These are phyloP conservation scores for Rhinogobius similis DNA, from an alignment of 2,113 vertebrate species.

Conservation along the genomic window DNA sequence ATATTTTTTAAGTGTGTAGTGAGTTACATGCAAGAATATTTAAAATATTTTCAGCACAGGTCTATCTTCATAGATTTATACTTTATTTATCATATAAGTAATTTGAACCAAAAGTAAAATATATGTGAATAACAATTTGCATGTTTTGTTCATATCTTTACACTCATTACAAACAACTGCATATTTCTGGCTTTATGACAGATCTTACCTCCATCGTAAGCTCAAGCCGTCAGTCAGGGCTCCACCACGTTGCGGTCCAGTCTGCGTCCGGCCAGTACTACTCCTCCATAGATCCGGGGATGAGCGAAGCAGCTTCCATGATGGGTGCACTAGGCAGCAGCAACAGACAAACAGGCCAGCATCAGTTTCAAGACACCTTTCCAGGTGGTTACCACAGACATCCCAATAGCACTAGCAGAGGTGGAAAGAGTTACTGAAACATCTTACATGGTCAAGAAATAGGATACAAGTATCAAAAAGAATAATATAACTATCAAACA, in stretches of 20 bases:
- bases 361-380: constrained; percentile 99
- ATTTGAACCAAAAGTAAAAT: no score
- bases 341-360: constrained; percentile 92
- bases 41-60: background rate
- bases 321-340: constrained; percentile 91
- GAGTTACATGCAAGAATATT: background rate
- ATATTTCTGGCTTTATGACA: constrained; percentile 78
- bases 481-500: background rate
- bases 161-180: constrained; percentile 43
- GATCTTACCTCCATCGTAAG: constrained; percentile 97
- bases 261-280: constrained; percentile 92
- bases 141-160: constrained; percentile 39
- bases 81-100: background rate
- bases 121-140: constrained; percentile 3
- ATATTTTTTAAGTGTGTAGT: background rate
- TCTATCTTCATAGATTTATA: background rate
- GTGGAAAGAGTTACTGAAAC: background rate
- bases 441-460: no score
- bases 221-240: constrained; percentile 86
- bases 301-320: constrained; percentile 90
- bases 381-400: constrained; percentile 85
- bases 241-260: constrained; percentile 90
- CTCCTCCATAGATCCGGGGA: constrained; percentile 90
- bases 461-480: background rate
- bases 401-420: constrained; percentile 11